These are phyloP conservation scores for Petrocephalus zakoni DNA, from an alignment of 2,113 vertebrate species.

Conservation along the genomic window DNA sequence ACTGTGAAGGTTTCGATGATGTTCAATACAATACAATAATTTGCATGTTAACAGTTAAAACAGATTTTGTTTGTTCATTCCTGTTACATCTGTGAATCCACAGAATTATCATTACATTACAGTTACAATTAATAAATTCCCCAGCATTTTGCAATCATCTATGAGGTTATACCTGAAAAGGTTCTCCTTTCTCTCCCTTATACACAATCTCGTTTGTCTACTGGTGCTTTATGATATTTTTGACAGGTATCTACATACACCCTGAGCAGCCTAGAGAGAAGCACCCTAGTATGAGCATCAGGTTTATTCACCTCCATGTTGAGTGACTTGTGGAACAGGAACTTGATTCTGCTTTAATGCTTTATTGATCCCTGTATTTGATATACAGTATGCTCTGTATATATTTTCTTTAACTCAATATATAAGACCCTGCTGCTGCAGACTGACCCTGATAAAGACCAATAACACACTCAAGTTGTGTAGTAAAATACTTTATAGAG, in stretches of 20 bases:
- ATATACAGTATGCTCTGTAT: background rate
- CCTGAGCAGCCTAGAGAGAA: background rate
- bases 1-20: background rate
- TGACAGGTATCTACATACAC: background rate
- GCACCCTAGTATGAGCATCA: background rate
- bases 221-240: background rate
- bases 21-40: background rate
- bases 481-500: slow-evolving; percentile 41
- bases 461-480: slow-evolving; percentile 27
- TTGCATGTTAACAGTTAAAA: background rate
- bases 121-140: background rate
- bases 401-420: background rate
- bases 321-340: background rate
- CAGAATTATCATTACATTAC: no score
- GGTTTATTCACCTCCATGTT: background rate
- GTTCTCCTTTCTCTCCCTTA: background rate
- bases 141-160: background rate
- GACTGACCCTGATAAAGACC: background rate
- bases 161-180: background rate
- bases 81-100: no score
- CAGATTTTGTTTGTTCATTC: background rate
- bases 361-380: background rate
- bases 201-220: background rate
- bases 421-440: background rate
- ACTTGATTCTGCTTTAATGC: background rate